A percentile compares a stretch with the other conserved stretches of the same genome.
Evolutionary conservation across 1,140 invertebrate species (phyloP).

Genomic region (Drosophila baimaii): DNA sequence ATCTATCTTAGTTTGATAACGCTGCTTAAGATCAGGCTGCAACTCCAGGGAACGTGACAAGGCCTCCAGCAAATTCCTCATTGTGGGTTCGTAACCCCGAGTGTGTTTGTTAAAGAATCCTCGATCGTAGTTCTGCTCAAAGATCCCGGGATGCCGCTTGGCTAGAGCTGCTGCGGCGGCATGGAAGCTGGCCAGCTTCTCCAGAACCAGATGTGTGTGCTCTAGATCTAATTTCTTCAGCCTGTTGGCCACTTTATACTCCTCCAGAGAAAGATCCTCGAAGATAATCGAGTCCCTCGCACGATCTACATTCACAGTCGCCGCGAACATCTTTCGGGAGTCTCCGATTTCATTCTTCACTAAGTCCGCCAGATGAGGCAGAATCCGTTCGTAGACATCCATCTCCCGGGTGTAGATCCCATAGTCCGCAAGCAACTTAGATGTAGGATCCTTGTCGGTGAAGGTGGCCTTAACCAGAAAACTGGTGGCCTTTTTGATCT

Average conservation of each 20-base stretch:
- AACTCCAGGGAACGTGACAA: constrained; percentile 48
- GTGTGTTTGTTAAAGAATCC: constrained; percentile 66
- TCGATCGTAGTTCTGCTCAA: constrained; percentile 58
- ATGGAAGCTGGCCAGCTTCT: constrained; percentile 86
- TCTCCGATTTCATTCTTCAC: constrained; percentile 53
- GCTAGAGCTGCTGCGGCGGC: constrained; percentile 71
- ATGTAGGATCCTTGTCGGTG: constrained; percentile 48
- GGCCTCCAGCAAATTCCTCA: constrained; percentile 42
- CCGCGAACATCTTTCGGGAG: constrained; percentile 63
- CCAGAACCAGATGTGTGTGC: constrained; percentile 84
- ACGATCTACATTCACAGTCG: constrained; percentile 69
- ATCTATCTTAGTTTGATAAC: constrained; percentile 57
- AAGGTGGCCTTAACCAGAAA: constrained; percentile 70
- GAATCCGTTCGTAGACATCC: constrained; percentile 64
- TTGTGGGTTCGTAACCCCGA: constrained; percentile 39
- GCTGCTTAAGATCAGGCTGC: constrained; percentile 28
- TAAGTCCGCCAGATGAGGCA: constrained; percentile 57
- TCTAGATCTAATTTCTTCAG: constrained; percentile 85
- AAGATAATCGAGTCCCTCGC: constrained; percentile 60
- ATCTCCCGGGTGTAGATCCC: constrained; percentile 68
- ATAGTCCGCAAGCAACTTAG: constrained; percentile 50
- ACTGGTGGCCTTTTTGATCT: constrained; percentile 7
- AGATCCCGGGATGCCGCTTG: constrained; percentile 45
- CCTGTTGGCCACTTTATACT: constrained; percentile 85
- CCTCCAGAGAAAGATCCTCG: constrained; percentile 83